Evolutionary conservation across 2,888 invertebrate species (phyloP).

Genomic region (Cecidostiba fungosa): DNA sequence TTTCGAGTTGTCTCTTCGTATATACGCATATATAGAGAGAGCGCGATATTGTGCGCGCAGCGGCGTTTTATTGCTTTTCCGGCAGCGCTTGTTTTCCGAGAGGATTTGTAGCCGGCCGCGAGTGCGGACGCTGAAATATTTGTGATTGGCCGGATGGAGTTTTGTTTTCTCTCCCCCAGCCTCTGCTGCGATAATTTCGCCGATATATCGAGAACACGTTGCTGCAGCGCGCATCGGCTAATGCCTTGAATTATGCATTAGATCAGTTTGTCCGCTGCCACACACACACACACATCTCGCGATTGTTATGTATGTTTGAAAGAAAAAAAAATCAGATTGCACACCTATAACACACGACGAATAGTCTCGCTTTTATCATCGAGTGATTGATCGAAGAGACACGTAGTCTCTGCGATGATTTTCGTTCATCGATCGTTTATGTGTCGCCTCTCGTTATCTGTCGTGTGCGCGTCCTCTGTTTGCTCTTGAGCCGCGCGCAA

Average conservation of each 20-base stretch:
- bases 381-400: constrained; percentile 33
- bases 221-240: neutral
- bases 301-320: no score
- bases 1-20: neutral
- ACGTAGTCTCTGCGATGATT: constrained; percentile 19
- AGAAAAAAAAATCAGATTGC: neutral
- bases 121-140: constrained; percentile 8
- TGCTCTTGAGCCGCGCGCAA: constrained; percentile 2
- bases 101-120: neutral
- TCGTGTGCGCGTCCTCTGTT: neutral
- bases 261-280: neutral
- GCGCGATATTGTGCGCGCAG: neutral
- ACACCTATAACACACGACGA: neutral
- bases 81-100: neutral
- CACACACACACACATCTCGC: no score
- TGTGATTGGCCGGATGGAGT: neutral
- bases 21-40: neutral
- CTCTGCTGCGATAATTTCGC: neutral
- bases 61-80: constrained; percentile 5
- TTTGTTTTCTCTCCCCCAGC: neutral
- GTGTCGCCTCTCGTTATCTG: constrained; percentile 34
- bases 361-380: neutral
- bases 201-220: neutral
- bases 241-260: neutral
- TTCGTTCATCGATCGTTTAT: constrained; percentile 34